Evolutionary conservation across 2,113 vertebrate species (phyloP).

Genomic region (Microtus oregoni): DNA sequence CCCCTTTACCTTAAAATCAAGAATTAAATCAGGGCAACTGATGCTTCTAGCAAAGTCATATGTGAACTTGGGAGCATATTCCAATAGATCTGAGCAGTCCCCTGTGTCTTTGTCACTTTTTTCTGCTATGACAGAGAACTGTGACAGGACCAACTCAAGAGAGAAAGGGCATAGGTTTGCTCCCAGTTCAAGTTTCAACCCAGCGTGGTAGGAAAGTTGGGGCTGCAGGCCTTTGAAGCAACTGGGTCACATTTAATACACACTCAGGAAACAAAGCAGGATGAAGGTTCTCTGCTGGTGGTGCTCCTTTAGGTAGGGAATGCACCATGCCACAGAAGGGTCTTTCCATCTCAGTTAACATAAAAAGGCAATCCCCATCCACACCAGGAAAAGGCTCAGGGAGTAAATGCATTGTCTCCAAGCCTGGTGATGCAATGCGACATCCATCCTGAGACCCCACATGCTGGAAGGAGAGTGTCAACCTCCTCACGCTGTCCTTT

Average conservation of each 20-base stretch:
- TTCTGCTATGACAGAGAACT: background rate
- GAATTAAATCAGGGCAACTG: background rate
- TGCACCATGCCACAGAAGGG: no score
- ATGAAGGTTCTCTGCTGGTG: no score
- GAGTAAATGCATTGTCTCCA: background rate
- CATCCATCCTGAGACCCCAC: background rate
- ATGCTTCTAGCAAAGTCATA: background rate
- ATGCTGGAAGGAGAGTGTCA: background rate
- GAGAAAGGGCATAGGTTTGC: background rate
- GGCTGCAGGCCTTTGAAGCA: no score
- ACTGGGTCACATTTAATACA: background rate
- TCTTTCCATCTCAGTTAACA: background rate
- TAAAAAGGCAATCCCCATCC: background rate
- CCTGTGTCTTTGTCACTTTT: background rate
- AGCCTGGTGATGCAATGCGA: no score
- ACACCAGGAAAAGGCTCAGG: no score
- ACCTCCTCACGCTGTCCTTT: background rate
- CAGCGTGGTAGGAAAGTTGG: background rate
- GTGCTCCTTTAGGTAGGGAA: background rate
- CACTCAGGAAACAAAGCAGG: background rate
- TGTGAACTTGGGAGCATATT: constrained; percentile 9
- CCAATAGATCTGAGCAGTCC: background rate
- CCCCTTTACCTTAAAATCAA: background rate
- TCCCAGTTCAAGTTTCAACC: background rate
- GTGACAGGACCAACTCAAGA: background rate